Evolutionary conservation across 2,797 vertebrate genomes (phyloP), one percentile per base, ranked within the genome.

Genomic region (Pangasius macronema): DNA sequence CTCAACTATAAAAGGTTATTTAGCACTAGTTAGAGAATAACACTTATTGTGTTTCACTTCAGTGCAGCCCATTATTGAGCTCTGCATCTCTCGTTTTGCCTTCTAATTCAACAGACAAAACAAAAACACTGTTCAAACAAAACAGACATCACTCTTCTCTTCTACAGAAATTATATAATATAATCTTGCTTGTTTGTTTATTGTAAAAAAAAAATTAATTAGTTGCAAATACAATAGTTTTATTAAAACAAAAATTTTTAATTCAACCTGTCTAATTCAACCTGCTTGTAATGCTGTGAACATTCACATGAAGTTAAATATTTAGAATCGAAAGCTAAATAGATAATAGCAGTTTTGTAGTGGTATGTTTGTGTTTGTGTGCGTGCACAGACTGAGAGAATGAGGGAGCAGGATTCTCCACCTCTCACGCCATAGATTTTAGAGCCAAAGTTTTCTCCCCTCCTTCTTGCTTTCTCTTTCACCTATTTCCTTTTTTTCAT

Each of bases 341-440:
- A 22, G 11, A 82, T 63, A 81, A 81, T 59, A 81, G 53, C 53
- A 59, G 68, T 59, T 57, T 22, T 36, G 30, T 57, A 42, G 3
- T 42, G 39, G 8, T 42, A 49, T 75, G 10, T 42, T 7, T 59
- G 49, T 59, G 72, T n/a, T 55, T 76, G 82, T 70, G 42, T 46
- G 82, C 33, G 49, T 33, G 51, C 70, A 85, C 87, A 76, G 76
- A 46, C 73, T 16, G 51, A 82, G 63, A 61, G 53, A 83, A 80
- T 14, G 30, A 68, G 76, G 20, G 67, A 53, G 73, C 24, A 20
- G 27, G n/a, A 30, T 53, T 70, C 68, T 14, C 53, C 53, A 59
- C 53, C 49, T 84, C 53, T 72, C 68, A 9, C 51, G 11, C 24
- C 51, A 68, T 36, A 36, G 5, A 36, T 70, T 36, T 20, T 70